Base-by-base conservation (phyloP, 1,140 invertebrate genomes). In the Charaxes varanes region DNA sequence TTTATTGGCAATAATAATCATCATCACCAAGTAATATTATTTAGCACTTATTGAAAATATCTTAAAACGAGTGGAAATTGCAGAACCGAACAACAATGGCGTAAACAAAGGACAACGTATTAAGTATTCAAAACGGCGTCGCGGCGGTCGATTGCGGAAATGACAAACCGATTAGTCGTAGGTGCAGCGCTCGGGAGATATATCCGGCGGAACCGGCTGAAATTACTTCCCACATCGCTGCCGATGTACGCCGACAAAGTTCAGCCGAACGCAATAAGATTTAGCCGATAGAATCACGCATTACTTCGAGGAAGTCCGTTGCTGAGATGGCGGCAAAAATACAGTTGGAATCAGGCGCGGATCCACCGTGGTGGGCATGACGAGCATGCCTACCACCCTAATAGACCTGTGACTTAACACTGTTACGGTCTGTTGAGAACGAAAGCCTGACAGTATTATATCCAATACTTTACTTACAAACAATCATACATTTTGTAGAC, bases 141-240 rank as follows among this genome's bases (percentile, higher is more conserved):
- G 56, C 50, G 52, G 59, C 53, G 59, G 67, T 69, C 62, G 67
- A 78, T 76, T 63, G 56, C 64, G 78, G 78, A 82, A 82, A 78
- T 80, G 68, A 77, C 67, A 60, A 64, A 67, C 43, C 65, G 78
- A 80, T 78, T 80, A 78, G 73, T 69, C 57, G 70, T 61, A 80
- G 64, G 66, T 64, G n/a, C 60, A 64, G 47, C 58, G 57, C 61
- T 57, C 56, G 59, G 57, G 69, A 66, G 62, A 71, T 73, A 69
- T 79, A 79, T 80, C 79, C 76, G 73, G 41, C 74, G 78, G 78
- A 78, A 74, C 55, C 45, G 32, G 37, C 31, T 53, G 63, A 53
- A 65, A 80, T 78, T 72, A 66, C 71, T 77, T 80, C 72, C 73
- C 61, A 51, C 53, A 38, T 51, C 42, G 47, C 48, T 57, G 50